These are phyloP conservation scores for Phylloscopus trochiloides DNA, from an alignment of 2,113 vertebrate species.

Conservation along the genomic window DNA sequence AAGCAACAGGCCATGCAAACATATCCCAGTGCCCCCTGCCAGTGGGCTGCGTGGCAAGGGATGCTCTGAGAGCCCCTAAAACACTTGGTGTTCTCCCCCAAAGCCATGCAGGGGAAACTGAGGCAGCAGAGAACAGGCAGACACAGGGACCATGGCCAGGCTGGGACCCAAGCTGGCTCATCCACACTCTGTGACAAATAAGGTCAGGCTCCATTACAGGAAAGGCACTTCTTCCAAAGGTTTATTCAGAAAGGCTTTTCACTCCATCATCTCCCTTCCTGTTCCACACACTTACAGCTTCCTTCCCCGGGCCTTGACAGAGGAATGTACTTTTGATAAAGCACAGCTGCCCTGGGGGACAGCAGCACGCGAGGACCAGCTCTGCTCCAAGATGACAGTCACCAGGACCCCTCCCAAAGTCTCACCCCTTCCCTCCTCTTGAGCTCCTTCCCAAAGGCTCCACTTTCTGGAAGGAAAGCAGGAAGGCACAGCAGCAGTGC, in stretches of 20 bases:
- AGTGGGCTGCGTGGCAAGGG: fast-evolving
- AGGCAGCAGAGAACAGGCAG: neutral
- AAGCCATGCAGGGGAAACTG: neutral
- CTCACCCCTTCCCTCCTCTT: neutral
- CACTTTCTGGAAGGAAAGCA: neutral
- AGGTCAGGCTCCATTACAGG: neutral
- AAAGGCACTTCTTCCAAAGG: neutral
- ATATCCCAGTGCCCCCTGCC: no score
- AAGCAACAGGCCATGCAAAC: fast-evolving
- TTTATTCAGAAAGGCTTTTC: neutral
- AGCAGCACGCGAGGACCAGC: fast-evolving
- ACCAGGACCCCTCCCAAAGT: neutral
- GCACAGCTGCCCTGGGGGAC: fast-evolving
- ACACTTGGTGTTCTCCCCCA: fast-evolving
- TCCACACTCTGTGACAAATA: neutral
- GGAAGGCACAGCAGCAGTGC: neutral
- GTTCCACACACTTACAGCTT: neutral
- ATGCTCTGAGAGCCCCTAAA: neutral
- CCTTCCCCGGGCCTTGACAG: neutral
- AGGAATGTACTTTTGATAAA: neutral
- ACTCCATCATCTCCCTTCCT: neutral
- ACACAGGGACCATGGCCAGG: fast-evolving
- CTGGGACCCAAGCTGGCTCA: neutral
- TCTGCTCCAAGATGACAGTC: neutral
- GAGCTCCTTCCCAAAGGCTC: neutral